A percentile compares a stretch with the other conserved stretches of the same genome.
phyloP scores from a whole-genome alignment of 1,140 invertebrate species.

The Drosophila triauraria region DNA sequence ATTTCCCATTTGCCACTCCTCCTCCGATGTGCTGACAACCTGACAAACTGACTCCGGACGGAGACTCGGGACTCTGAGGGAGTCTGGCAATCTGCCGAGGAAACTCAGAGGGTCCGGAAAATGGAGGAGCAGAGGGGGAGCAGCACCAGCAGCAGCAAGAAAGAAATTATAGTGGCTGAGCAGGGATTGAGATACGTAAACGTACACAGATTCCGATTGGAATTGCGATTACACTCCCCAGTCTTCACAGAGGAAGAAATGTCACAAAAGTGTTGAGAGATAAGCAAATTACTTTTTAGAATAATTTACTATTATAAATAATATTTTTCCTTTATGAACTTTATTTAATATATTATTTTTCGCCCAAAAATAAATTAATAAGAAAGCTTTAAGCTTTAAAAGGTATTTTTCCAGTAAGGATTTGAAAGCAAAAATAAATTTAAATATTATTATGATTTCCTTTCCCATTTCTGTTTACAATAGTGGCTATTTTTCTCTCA shows the following conservation, averaged over 20 bases:
- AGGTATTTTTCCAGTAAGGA: too few relatives aligned
- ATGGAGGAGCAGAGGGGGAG: conserved; percentile 19
- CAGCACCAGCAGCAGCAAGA: conserved; percentile 21
- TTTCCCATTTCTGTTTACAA: not conserved
- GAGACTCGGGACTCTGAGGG: conserved; percentile 29
- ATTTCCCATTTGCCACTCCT: conserved; percentile 7
- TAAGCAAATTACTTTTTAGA: not conserved
- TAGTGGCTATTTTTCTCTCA: not conserved
- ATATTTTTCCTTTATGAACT: not conserved
- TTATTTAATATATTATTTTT: not conserved
- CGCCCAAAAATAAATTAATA: too few relatives aligned
- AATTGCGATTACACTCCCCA: conserved; percentile 39
- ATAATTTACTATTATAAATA: not conserved
- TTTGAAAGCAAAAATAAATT: too few relatives aligned
- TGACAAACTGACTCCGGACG: conserved; percentile 67
- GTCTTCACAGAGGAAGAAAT: conserved; percentile 9
- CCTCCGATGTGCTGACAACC: conserved; percentile 70
- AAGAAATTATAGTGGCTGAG: conserved; percentile 57
- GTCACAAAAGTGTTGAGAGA: not conserved
- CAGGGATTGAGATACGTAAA: conserved; percentile 60
- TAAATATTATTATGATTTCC: too few relatives aligned
- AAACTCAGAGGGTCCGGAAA: conserved; percentile 41
- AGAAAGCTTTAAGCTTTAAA: too few relatives aligned
- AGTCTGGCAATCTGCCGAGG: conserved; percentile 49
- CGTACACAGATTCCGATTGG: conserved; percentile 45